Conservation (phyloP, 2,797 vertebrate genomes). For the Euphonia xanthogaster region DNA sequence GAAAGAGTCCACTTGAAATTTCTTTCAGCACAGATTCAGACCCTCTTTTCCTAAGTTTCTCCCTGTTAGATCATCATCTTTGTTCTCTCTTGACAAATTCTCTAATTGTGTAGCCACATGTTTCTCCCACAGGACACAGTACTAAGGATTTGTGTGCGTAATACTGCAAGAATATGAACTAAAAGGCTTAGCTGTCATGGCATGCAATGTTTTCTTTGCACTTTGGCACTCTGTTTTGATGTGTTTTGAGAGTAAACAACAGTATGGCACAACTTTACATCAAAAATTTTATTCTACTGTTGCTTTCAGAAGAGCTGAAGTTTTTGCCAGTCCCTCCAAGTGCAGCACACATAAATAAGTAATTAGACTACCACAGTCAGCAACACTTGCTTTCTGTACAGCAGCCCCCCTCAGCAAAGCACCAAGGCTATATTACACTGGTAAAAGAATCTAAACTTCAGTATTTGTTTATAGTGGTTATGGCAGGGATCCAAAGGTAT, state of each 20-base stretch:
- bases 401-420: conserved; percentile 55
- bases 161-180: background rate
- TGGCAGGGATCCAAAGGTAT: conserved; percentile 70
- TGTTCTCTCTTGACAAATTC: background rate
- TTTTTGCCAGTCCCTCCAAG: conserved; percentile 17
- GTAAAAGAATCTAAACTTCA: conserved; percentile 70
- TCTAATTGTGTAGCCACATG: rapidly evolving
- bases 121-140: background rate
- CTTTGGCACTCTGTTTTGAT: background rate
- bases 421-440: conserved; percentile 56
- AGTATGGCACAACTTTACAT: conserved; percentile 25
- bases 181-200: background rate
- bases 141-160: background rate
- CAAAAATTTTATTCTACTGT: conserved; percentile 34
- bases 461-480: conserved; percentile 67
- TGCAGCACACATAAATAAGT: conserved; percentile 53
- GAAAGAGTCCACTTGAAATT: background rate
- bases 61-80: background rate
- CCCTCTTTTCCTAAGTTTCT: background rate
- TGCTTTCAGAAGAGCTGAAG: conserved; percentile 20
- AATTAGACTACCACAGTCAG: conserved; percentile 66
- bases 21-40: conserved; percentile 1
- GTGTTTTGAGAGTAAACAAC: conserved; percentile 61
- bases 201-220: conserved; percentile 16
- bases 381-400: conserved; percentile 50